Evolutionary conservation across 2,797 vertebrate genomes (phyloP), one percentile per base, ranked within the genome.

Genomic region (Enteromius viviparus): DNA sequence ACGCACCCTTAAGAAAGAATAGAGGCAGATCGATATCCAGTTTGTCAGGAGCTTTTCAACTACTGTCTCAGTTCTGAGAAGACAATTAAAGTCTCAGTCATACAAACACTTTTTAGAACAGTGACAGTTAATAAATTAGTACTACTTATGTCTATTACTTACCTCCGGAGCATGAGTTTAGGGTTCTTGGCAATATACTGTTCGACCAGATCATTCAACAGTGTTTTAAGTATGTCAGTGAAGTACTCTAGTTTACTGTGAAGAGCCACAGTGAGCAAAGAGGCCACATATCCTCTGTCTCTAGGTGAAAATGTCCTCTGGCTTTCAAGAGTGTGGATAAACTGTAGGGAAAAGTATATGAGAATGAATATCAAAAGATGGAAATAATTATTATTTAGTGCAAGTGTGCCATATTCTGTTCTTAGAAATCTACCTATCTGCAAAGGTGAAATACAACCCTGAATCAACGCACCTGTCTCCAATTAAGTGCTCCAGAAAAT

Each of bases 1-100:
- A 76, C 94, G 90, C 82, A 99, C 98, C 96, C 97, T 95, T 85
- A 99, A 95, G 40, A 98, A 98, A 0, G 96, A 89, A 0, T 98
- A 99, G 15, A 99, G 96, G 86, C 98, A 98, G 94, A 99, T 99
- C 87, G 98, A 99, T 97, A 99, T 99, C 98, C 98, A 99, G 92
- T 99, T 99, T 84, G 97, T 98, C 90, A 99, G 93, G 87, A 99
- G 93, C 91, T 99, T 99, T 91, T 99, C 98, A 80, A 99, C 98
- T 88, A 99, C 98, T 0, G 97, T 98, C 94, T 99, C 98, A 0
- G 98, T 99, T 91, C 98, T 99, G 91, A 78, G 93, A 72, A 23
- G 32, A 29, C 40, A 40, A 76, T 34, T 1, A 62, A 62, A 49
- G 51, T 6, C 53, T 40, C 12, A 10, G 66, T 32, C 9, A 66